Conservation (phyloP, 2,113 vertebrate species). For the Todiramphus saurophagus region DNA sequence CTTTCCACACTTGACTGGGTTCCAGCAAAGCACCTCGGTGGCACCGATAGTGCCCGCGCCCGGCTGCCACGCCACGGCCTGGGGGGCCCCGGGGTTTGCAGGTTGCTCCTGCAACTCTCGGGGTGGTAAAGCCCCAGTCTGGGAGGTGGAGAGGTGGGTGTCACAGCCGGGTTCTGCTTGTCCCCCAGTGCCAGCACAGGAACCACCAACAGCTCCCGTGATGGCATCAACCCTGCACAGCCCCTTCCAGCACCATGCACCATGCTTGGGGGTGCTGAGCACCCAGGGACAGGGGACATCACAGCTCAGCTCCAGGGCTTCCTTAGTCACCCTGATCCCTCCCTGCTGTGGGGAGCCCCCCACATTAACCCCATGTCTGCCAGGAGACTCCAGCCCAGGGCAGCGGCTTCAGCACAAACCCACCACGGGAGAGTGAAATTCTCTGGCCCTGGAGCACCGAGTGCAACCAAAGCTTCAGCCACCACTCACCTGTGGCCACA, state of each 20-base stretch:
- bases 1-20: conserved; percentile 52
- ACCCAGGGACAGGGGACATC: fast-evolving
- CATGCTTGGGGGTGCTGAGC: not conserved
- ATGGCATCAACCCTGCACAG: not conserved
- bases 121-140: fast-evolving
- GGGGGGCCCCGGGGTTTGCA: fast-evolving
- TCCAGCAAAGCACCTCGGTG: conserved; percentile 49
- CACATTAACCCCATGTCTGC: not conserved
- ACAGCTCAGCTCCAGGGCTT: fast-evolving
- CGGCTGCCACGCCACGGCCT: fast-evolving
- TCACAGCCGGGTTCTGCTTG: not conserved
- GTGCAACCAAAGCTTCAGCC: fast-evolving
- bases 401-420: not conserved
- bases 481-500: not conserved
- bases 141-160: fast-evolving
- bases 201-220: not conserved
- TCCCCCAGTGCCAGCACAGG: not conserved
- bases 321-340: not conserved
- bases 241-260: fast-evolving
- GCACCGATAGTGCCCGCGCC: not conserved
- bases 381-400: not conserved
- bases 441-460: fast-evolving
- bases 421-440: fast-evolving
- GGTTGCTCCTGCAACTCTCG: fast-evolving
- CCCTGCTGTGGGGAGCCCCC: fast-evolving